Base-by-base conservation (phyloP, 2,113 vertebrate species). In the Stomatorhinus ivindoensis region DNA sequence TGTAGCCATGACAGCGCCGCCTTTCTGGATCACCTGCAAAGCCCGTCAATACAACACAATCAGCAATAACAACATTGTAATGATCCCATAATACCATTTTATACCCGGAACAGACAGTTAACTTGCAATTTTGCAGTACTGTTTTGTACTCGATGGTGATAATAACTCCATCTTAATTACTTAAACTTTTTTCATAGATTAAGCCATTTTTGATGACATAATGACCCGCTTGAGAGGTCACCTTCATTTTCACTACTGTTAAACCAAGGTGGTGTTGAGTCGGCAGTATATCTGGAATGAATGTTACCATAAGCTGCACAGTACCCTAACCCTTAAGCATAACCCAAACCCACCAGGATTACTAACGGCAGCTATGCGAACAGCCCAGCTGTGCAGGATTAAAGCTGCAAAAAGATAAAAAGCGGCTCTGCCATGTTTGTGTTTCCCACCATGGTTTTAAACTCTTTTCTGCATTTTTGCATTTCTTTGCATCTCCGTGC, bases 1-100 rank as follows among this genome's bases (percentile, higher is more conserved):
- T 10, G 97, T 97, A 90, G 97, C 95, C 98, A 99, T 98, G 92
- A 86, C 91, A 92, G 31, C 91, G 50, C 15, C 82, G 73, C 87
- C 48, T 86, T 55, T 86, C 84, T 84, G 87, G 31, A 53, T 87
- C 87, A 42, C 88, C 92, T 92, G 86, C 31, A 39, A 89, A 88
- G 90, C 80, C 50, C 17, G n/a, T 89, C 84, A 89, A 82, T 89
- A 91, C 89, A 91, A 91, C 73, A 88, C 47, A 42, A 65, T 86
- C n/a, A 48, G 13, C 46, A 27, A 84, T 21, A 24, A 44, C 13
- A 11, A 10, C 61, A 31, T 1, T 31, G 10, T 69, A 69, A 31
- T 31, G 27, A 65, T 27, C 9, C 24, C n/a, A 65, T 65, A 27
- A 65, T 65, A 65, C 8, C 61, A n/a, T n/a, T 61, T n/a, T 9